These are phyloP conservation scores for Bellardia pandia DNA, from an alignment of 2,888 invertebrate species.

Conservation along the genomic window DNA sequence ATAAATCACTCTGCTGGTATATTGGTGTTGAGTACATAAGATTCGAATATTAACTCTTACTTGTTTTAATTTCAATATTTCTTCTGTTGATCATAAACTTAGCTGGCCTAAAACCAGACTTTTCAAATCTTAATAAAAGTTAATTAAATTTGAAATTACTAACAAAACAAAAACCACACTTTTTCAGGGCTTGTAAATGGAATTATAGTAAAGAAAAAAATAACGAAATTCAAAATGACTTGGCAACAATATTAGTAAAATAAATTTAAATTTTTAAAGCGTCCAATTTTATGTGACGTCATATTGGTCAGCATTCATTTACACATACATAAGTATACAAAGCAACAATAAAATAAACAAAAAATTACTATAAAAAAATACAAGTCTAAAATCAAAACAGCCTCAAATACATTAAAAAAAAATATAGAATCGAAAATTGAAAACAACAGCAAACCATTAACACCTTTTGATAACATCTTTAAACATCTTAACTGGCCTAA, in stretches of 20 bases:
- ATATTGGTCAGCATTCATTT: conserved; percentile 6
- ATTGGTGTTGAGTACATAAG: too few relatives aligned
- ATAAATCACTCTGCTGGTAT: too few relatives aligned
- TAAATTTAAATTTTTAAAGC: neutral
- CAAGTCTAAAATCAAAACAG: conserved; percentile 16
- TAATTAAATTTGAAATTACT: conserved; percentile 27
- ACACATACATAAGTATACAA: neutral
- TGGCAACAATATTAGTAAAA: conserved; percentile 40
- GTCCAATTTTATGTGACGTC: conserved; percentile 35
- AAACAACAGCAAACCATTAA: conserved; percentile 45
- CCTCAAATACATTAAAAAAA: neutral
- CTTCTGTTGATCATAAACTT: too few relatives aligned
- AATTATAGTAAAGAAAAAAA: conserved; percentile 8
- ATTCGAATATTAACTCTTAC: neutral
- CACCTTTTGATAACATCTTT: conserved; percentile 47
- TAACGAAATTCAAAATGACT: conserved; percentile 7
- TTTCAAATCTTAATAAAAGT: neutral
- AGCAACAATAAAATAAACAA: neutral
- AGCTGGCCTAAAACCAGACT: neutral
- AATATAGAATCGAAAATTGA: neutral
- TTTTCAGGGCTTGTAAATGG: conserved; percentile 2
- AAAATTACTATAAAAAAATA: neutral
- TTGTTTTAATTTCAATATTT: neutral
- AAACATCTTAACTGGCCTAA: conserved; percentile 49
- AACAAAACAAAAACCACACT: conserved; percentile 1